Evolutionary conservation across 2,888 invertebrate genomes (phyloP).

Genomic region (Entomobrya proxima): DNA sequence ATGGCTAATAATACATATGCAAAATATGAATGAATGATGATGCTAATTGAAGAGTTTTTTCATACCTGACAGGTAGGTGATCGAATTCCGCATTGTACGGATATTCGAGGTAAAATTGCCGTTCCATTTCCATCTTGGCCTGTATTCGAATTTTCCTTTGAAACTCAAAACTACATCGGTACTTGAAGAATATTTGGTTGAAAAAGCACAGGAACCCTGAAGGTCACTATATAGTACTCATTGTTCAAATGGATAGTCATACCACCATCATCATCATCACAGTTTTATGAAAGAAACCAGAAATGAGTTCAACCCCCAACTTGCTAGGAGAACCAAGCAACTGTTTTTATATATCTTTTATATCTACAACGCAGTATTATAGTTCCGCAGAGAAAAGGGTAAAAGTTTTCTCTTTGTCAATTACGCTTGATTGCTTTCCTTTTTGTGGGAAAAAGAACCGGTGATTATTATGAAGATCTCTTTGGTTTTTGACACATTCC

Average conservation of each 20-base stretch:
- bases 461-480: too few relatives aligned
- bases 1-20: not conserved
- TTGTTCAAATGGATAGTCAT: too few relatives aligned
- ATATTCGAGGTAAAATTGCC: conserved; percentile 74
- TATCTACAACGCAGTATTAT: too few relatives aligned
- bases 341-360: too few relatives aligned
- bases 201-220: not conserved
- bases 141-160: not conserved
- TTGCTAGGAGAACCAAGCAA: too few relatives aligned
- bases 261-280: not conserved
- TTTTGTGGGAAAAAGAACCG: too few relatives aligned
- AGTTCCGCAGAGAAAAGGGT: too few relatives aligned
- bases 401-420: too few relatives aligned
- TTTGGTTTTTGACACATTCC: too few relatives aligned
- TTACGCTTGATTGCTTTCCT: too few relatives aligned
- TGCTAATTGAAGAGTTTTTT: not conserved
- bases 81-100: conserved; percentile 74
- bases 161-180: conserved; percentile 39
- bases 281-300: not conserved
- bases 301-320: too few relatives aligned
- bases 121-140: conserved; percentile 73
- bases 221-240: not conserved
- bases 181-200: not conserved
- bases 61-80: conserved; percentile 75
- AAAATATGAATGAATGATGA: not conserved